phyloP scores from a whole-genome alignment of 2,888 invertebrate species.

The Ophion obscuratus region DNA sequence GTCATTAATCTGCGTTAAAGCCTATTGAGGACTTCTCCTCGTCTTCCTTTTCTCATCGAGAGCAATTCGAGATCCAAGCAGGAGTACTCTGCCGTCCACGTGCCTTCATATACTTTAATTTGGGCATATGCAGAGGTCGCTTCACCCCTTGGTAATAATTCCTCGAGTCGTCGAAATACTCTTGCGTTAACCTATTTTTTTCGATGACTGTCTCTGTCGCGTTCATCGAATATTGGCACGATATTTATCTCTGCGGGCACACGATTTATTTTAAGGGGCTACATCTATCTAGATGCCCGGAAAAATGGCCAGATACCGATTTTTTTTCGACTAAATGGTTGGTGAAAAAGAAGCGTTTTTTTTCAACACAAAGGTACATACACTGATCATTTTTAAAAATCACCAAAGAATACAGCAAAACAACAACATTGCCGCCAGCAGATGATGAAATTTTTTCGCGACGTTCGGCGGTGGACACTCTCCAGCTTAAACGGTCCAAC shows the following conservation, averaged over 20 bases:
- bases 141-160: constrained; percentile 52
- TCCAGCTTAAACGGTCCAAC: too few relatives aligned
- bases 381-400: too few relatives aligned
- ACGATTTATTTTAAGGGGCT: background rate
- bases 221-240: background rate
- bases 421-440: too few relatives aligned
- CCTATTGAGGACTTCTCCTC: constrained; percentile 70
- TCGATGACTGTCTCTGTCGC: background rate
- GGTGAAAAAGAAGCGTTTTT: too few relatives aligned
- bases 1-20: constrained; percentile 78
- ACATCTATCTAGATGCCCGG: too few relatives aligned
- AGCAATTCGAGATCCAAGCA: constrained; percentile 72
- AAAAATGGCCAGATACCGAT: background rate
- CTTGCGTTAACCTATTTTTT: background rate
- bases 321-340: too few relatives aligned
- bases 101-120: constrained; percentile 77
- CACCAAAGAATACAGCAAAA: too few relatives aligned
- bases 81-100: constrained; percentile 54
- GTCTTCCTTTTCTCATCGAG: constrained; percentile 24
- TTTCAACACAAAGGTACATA: too few relatives aligned
- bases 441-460: too few relatives aligned
- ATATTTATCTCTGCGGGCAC: background rate
- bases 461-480: too few relatives aligned
- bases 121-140: constrained; percentile 67
- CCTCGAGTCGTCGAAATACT: constrained; percentile 3